Conservation (phyloP, 1,140 invertebrate genomes). For the Drosophila santomea region DNA sequence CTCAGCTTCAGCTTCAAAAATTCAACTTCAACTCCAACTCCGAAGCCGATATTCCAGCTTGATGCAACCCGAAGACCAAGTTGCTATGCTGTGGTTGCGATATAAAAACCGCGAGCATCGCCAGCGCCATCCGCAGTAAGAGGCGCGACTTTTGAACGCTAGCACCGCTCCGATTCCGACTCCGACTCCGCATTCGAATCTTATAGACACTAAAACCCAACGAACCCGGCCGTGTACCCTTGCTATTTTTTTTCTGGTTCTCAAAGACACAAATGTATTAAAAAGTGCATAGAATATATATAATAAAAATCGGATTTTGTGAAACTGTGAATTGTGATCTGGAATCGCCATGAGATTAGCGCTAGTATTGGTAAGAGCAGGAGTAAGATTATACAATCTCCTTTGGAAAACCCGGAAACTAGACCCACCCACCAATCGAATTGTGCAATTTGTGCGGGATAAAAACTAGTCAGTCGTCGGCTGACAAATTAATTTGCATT, state of each 20-base stretch:
- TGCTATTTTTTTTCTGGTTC: conserved; percentile 18
- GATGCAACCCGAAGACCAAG: conserved; percentile 68
- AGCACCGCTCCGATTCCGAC: conserved; percentile 33
- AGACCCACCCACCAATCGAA: conserved; percentile 13
- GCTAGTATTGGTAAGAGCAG: conserved; percentile 64
- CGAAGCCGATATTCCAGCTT: conserved; percentile 47
- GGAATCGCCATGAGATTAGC: conserved; percentile 65
- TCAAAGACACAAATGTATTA: background rate
- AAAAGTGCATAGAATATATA: conserved; percentile 3
- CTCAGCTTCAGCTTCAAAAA: background rate
- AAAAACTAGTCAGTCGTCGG: conserved; percentile 34
- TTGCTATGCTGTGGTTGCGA: conserved; percentile 29
- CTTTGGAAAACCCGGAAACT: conserved; percentile 24
- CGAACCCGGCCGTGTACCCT: background rate
- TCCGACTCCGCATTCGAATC: background rate
- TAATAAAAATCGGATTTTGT: conserved; percentile 25
- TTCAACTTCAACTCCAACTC: conserved; percentile 24
- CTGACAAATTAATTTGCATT: conserved; percentile 73
- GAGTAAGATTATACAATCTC: conserved; percentile 18
- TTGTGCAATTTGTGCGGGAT: background rate
- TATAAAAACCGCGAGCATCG: conserved; percentile 74
- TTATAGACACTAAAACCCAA: background rate
- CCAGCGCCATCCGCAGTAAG: conserved; percentile 72
- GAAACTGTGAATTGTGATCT: conserved; percentile 56
- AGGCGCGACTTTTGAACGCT: conserved; percentile 79